Percentiles rank a stretch among this genome's conserved stretches.
Conservation (phyloP, 2,888 invertebrate species). For the Vanessa cardui region DNA sequence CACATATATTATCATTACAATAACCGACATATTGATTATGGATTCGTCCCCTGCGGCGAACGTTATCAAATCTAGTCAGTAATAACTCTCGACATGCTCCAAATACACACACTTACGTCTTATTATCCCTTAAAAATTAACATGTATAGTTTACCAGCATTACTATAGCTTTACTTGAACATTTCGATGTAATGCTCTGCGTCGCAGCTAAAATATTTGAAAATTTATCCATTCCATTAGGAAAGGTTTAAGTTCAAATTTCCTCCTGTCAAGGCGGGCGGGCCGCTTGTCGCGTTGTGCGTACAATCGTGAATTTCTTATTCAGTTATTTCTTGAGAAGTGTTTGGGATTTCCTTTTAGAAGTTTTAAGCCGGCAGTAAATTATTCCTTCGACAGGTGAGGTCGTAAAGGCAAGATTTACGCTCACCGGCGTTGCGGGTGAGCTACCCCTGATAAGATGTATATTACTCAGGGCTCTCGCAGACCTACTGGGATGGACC, state of each 20-base stretch:
- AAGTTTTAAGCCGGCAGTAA: slow-evolving; percentile 82
- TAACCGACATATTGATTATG: slow-evolving; percentile 22
- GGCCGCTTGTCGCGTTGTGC: slow-evolving; percentile 44
- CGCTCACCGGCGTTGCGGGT: slow-evolving; percentile 71
- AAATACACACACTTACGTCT: neutral
- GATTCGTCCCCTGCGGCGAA: slow-evolving; percentile 13
- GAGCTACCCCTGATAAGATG: slow-evolving; percentile 76
- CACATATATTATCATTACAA: slow-evolving; percentile 37
- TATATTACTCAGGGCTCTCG: slow-evolving; percentile 70
- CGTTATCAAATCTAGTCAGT: slow-evolving; percentile 6
- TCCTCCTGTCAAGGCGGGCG: slow-evolving; percentile 57
- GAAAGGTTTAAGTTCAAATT: slow-evolving; percentile 65
- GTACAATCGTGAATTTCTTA: slow-evolving; percentile 75
- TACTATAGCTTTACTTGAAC: neutral
- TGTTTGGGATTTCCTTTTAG: slow-evolving; percentile 79
- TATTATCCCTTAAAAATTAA: neutral
- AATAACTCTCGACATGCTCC: neutral
- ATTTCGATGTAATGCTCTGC: neutral
- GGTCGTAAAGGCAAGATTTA: slow-evolving; percentile 82
- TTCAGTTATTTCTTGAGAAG: slow-evolving; percentile 80
- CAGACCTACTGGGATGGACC: slow-evolving; percentile 72
- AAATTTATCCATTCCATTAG: slow-evolving; percentile 69
- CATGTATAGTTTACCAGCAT: neutral
- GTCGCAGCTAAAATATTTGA: slow-evolving; percentile 15
- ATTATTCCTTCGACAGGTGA: slow-evolving; percentile 82